Base-by-base conservation (phyloP, 2,113 vertebrate genomes). In the Glaucomys volans region DNA sequence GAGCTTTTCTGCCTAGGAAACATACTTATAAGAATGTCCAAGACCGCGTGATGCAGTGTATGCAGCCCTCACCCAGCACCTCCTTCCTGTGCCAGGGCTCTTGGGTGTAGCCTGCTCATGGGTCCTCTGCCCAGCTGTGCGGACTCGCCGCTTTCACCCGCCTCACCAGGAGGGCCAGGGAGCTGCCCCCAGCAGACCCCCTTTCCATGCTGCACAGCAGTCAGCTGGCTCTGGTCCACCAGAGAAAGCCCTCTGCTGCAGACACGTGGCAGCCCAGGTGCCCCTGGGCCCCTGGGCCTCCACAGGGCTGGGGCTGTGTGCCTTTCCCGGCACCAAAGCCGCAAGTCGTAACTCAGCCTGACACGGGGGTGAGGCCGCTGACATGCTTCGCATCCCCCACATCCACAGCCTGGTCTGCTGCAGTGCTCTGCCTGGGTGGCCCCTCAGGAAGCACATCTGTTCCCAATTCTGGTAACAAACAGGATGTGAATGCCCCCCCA, bases 331-430 rank as follows among this genome's bases (percentile, higher is more conserved):
- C 44, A 40, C 3, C 1, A 0, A 37, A 16, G 54, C 79, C 90
- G 66, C 82, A 62, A 24, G 76, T 30, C 3, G 0, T 54, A 35
- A 14, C 57, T 87, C 71, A 79, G 50, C 13, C 32, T 1, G 1
- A 14, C 12, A 26, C 0, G 18, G 16, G 16, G 71, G 13, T 0
- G 9, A 5, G 6, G 28, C 47, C 2, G 0, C 11, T 14, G 4
- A 10, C 47, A 72, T 0, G 14, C 66, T 52, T 66, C 5, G 2
- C 30, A 72, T 81, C 35, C 13, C 32, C 87, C 4, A 2, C 3
- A 40, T 30, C 40, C 11, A 0, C 66, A 66, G 64, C 16, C 9
- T 4, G 2, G 0, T 50, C 50, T 3, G 28, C 35, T 37, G 5
- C 26, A 37, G 28, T 0, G 0, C 20, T 20, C 4, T 40, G 10